Conservation (phyloP, 1,140 invertebrate genomes). For the Chironomus striatipennis region DNA sequence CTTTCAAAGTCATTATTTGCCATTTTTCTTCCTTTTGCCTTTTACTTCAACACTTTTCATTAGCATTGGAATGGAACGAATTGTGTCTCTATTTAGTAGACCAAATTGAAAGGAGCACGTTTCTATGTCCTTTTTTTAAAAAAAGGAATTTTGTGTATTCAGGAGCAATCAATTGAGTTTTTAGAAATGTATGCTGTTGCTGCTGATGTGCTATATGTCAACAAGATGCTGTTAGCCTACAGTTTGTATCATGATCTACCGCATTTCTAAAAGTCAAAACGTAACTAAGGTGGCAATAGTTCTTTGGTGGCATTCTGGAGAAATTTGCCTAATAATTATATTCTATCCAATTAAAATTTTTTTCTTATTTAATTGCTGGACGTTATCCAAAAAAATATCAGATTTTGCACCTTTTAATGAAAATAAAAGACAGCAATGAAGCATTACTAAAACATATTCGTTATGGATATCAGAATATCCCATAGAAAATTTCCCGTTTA, state of each 20-base stretch:
- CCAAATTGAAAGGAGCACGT: constrained; percentile 3
- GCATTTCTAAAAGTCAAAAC: background rate
- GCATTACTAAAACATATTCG: background rate
- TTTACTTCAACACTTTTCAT: constrained; percentile 13
- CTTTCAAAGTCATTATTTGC: background rate
- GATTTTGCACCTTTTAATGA: background rate
- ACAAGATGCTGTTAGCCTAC: constrained; percentile 3
- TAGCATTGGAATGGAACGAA: constrained; percentile 7
- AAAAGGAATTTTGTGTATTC: background rate
- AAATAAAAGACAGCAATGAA: background rate
- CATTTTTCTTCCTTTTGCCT: background rate
- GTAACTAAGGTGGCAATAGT: background rate
- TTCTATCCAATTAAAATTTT: background rate
- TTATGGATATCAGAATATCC: background rate
- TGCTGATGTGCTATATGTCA: background rate
- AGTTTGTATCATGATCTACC: background rate
- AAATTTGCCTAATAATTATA: background rate
- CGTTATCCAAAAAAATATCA: background rate
- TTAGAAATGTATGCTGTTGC: background rate
- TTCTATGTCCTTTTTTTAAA: background rate
- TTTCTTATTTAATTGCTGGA: background rate
- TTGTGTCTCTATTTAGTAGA: background rate
- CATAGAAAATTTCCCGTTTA: constrained; percentile 20
- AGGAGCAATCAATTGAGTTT: background rate
- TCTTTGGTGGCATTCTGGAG: background rate